Evolutionary conservation across 2,797 vertebrate species (phyloP), one percentile per base, ranked within the genome.

Genomic region (Enteromius afrohamiltoni): DNA sequence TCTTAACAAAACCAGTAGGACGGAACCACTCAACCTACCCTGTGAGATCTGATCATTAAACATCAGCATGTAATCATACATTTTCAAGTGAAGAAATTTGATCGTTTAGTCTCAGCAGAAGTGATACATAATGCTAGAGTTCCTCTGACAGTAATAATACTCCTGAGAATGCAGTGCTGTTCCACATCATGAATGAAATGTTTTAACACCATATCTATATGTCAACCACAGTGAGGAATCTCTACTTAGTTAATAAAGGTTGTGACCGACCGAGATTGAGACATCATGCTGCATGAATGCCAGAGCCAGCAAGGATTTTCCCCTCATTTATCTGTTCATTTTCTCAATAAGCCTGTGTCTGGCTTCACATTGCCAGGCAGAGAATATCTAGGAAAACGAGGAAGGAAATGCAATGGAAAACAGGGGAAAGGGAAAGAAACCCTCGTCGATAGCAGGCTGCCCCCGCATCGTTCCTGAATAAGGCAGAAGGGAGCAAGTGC

Each of bases 301-400:
- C 91, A 92, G 87, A 80, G 58, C 71, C 77, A 80, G 68, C 87
- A 77, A 87, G 82, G 91, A 89, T 91, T 92, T 93, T 92, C 92
- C 93, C 91, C 92, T 93, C 93, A 92, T 94, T 93, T 93, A 92
- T 92, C 90, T 95, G 93, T 95, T 95, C 94, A 94, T 94, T 93
- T 95, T 94, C 94, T 95, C 94, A 96, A 95, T 94, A 94, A 93
- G 92, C 92, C 91, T 93, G 91, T 95, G 93, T 95, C 95, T 95
- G 93, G 93, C 94, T 94, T 95, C 92, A 94, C 94, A 95, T 95
- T 95, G 95, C 93, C 94, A 89, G 92, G 88, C 92, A 94, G 89
- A 94, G 94, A 95, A 95, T 95, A 94, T 95, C 92, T 93, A 95
- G 95, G 94, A 95, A 95, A 95, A 94, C 90, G 91, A 95, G 95